Evolutionary conservation across 2,797 vertebrate genomes (phyloP).

Genomic region (Danionella dracula): DNA sequence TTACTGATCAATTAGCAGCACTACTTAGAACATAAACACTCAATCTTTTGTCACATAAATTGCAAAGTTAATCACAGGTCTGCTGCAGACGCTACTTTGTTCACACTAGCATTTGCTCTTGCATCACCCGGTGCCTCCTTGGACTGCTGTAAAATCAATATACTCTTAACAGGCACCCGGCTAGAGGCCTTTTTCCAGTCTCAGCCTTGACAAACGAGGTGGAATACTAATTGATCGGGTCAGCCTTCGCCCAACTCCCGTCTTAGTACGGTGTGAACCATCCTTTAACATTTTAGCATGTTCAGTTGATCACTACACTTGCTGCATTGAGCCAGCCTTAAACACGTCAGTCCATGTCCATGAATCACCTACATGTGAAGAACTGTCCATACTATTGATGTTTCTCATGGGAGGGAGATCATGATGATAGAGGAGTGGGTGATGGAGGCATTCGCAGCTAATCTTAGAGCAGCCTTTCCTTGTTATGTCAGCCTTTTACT

Average conservation of each 20-base stretch:
- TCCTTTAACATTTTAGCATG: conserved; percentile 4
- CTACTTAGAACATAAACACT: background rate
- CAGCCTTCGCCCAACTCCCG: conserved; percentile 17
- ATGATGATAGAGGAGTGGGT: conserved; percentile 50
- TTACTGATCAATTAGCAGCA: background rate
- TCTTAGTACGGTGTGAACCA: background rate
- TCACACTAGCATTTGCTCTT: background rate
- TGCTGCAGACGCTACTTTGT: background rate
- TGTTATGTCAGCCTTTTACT: background rate
- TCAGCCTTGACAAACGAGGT: conserved; percentile 24
- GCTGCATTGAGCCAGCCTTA: conserved; percentile 8
- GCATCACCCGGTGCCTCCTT: too few species aligned
- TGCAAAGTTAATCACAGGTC: background rate
- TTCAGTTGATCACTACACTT: conserved; percentile 1
- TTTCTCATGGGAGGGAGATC: conserved; percentile 36
- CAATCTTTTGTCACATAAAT: conserved; percentile 9
- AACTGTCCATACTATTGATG: conserved; percentile 28
- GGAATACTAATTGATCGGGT: conserved; percentile 22
- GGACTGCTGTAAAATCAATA: conserved; percentile 41
- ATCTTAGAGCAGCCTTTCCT: background rate
- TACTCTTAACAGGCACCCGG: conserved; percentile 16
- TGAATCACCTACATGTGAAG: conserved; percentile 12
- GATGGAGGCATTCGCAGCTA: background rate
- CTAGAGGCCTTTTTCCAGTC: conserved; percentile 13
- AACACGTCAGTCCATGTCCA: conserved; percentile 6